phyloP scores from a whole-genome alignment of 2,888 invertebrate genomes.

The Melinaea marsaeus region DNA sequence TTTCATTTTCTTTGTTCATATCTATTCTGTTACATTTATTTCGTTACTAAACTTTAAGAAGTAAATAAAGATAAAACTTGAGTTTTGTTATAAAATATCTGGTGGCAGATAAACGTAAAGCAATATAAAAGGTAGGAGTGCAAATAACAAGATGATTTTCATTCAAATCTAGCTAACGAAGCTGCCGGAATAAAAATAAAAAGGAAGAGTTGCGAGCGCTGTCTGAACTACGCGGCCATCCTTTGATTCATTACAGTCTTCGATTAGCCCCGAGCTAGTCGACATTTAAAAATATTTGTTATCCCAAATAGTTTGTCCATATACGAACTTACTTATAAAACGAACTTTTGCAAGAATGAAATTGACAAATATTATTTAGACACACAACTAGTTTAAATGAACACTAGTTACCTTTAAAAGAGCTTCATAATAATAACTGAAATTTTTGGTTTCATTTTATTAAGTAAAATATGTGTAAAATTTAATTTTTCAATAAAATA shows the following conservation, averaged over 20 bases:
- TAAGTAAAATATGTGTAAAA: too few relatives aligned
- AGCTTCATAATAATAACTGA: too few relatives aligned
- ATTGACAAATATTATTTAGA: neutral
- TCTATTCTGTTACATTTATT: too few relatives aligned
- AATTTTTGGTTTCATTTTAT: too few relatives aligned
- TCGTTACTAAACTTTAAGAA: too few relatives aligned
- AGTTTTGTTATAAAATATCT: conserved; percentile 5
- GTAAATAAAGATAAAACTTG: too few relatives aligned
- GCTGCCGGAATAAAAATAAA: conserved; percentile 54
- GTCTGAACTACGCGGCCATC: conserved; percentile 61
- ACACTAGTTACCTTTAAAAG: too few relatives aligned
- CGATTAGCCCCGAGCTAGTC: conserved; percentile 55
- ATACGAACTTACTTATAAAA: neutral
- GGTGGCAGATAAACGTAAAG: conserved; percentile 12
- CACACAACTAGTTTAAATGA: too few relatives aligned
- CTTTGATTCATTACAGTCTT: conserved; percentile 76
- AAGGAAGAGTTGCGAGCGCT: conserved; percentile 50
- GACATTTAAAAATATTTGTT: conserved; percentile 31
- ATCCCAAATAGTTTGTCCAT: conserved; percentile 26
- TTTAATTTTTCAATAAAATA: too few relatives aligned
- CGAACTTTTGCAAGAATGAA: neutral
- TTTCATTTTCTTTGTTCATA: neutral
- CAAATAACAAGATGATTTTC: conserved; percentile 46
- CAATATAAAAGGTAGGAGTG: conserved; percentile 12
- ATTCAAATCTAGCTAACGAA: conserved; percentile 64